A percentile compares a stretch with the other conserved stretches of the same genome.
Evolutionary conservation across 2,888 invertebrate species (phyloP).

Genomic region (Conomelus anceps): DNA sequence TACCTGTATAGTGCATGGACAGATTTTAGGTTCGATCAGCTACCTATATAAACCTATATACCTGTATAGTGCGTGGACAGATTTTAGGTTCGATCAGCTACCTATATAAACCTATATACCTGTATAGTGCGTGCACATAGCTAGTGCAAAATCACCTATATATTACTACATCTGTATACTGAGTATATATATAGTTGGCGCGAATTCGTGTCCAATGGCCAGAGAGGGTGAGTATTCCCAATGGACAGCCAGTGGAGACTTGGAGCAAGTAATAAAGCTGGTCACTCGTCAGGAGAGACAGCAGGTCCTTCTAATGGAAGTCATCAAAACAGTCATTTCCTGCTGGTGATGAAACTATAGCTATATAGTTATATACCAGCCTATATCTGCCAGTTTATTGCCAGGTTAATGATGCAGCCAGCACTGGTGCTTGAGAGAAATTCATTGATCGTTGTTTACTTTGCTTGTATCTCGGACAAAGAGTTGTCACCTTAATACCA

Average conservation of each 20-base stretch:
- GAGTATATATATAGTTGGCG: too few species aligned
- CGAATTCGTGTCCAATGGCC: neutral
- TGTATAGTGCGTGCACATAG: neutral
- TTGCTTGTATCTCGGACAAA: neutral
- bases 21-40: neutral
- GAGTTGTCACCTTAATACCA: neutral
- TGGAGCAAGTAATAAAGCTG: neutral
- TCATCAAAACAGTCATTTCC: neutral
- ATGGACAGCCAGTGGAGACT: neutral
- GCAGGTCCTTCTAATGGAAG: neutral
- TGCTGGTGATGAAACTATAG: neutral
- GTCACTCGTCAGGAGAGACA: neutral
- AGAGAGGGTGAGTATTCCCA: neutral
- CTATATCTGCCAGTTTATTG: neutral
- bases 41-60: neutral
- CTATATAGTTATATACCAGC: too few species aligned
- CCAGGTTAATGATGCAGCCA: neutral
- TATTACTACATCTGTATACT: too few species aligned
- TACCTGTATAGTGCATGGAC: neutral
- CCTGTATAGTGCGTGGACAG: neutral
- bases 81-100: neutral
- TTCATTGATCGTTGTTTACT: neutral
- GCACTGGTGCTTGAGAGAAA: neutral
- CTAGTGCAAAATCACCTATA: neutral
- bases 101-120: neutral